Conservation (phyloP, 2,113 vertebrate genomes). For the Physeter macrocephalus region DNA sequence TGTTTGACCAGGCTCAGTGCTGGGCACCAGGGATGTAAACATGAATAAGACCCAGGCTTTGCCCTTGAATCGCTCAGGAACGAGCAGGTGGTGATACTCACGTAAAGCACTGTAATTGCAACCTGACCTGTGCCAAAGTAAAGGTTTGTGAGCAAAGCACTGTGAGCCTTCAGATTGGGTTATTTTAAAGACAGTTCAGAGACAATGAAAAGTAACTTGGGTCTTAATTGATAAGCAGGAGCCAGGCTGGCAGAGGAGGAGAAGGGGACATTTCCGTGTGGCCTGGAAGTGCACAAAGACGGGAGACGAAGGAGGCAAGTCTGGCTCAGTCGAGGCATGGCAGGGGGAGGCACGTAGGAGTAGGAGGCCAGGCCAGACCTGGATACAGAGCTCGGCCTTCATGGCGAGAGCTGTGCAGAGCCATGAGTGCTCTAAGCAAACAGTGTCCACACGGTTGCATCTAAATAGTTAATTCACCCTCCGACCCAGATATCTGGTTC, state of each 20-base stretch:
- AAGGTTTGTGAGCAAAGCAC: not conserved
- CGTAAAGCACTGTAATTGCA: too few relatives aligned
- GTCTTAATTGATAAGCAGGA: not conserved
- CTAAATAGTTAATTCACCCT: not conserved
- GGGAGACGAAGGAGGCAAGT: not conserved
- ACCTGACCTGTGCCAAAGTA: too few relatives aligned
- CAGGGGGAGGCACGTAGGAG: fast-evolving
- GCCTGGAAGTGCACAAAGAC: not conserved
- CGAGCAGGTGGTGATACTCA: too few relatives aligned
- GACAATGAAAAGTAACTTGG: not conserved
- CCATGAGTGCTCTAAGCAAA: not conserved
- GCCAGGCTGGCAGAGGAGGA: not conserved
- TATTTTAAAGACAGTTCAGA: not conserved
- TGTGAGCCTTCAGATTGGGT: fast-evolving
- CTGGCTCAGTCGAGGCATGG: not conserved
- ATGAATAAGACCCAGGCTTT: not conserved
- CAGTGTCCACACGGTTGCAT: fast-evolving
- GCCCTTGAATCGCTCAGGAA: not conserved
- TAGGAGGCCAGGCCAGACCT: not conserved
- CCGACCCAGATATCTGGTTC: not conserved
- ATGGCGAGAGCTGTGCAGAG: fast-evolving
- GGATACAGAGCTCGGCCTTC: not conserved
- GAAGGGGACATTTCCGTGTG: fast-evolving
- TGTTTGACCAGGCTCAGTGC: not conserved
- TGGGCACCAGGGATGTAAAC: not conserved